These are phyloP conservation scores for Anoplius nigerrimus DNA, from an alignment of 2,888 invertebrate genomes.

Conservation along the genomic window DNA sequence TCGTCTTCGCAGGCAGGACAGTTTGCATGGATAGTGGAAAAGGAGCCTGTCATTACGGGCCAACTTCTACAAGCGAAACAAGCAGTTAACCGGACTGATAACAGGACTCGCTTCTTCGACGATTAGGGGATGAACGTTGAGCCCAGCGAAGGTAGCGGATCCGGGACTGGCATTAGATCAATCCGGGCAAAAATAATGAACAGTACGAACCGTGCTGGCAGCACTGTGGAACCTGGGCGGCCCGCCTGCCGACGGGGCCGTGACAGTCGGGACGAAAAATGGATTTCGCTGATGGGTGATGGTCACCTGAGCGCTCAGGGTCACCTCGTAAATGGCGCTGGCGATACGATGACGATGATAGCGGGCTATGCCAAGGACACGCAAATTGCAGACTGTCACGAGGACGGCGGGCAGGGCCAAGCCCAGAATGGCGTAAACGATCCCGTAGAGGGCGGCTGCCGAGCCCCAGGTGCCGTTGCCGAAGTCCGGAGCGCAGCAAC, in stretches of 20 bases:
- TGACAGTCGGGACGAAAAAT: conserved; percentile 83
- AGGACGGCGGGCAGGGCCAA: conserved; percentile 82
- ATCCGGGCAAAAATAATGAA: background rate
- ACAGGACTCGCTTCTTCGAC: too few species aligned
- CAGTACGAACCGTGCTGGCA: conserved; percentile 65
- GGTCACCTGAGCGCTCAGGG: conserved; percentile 88
- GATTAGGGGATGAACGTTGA: too few species aligned
- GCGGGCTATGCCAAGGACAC: conserved; percentile 78
- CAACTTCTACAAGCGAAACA: too few species aligned
- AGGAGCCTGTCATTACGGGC: too few species aligned
- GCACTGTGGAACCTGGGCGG: conserved; percentile 71
- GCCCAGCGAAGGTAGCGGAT: too few species aligned
- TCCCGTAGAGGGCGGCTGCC: conserved; percentile 81
- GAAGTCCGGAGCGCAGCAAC: conserved; percentile 83
- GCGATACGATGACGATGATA: conserved; percentile 90
- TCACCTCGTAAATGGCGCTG: conserved; percentile 90
- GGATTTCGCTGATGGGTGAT: conserved; percentile 89
- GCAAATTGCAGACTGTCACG: conserved; percentile 84
- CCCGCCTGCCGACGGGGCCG: conserved; percentile 76
- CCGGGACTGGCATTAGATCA: background rate
- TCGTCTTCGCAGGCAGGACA: background rate
- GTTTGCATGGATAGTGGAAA: background rate
- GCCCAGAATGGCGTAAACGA: conserved; percentile 81
- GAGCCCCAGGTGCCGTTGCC: conserved; percentile 76
- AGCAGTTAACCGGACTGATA: too few species aligned